Evolutionary conservation across 2,888 invertebrate genomes (phyloP), one percentile per base, ranked within the genome.

Genomic region (Apotomis betuletana): DNA sequence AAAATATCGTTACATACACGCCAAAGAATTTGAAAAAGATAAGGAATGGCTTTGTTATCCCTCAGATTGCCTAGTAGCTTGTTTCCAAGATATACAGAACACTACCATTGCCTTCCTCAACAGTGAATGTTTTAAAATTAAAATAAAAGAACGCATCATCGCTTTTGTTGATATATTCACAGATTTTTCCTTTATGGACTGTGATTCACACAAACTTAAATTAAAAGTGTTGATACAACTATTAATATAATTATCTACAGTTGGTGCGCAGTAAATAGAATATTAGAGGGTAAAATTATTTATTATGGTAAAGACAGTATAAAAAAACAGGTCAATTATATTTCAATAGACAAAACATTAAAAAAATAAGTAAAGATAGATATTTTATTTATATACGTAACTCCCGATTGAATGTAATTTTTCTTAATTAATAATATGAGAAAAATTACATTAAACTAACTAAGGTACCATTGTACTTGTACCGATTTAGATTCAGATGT

Each of bases 191-290:
- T 62, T 62, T 36, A 55, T 55, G 36, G 38, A 51, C 6, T 62
- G 62, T 8, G n/a, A n/a, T 3, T 52, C 0, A 0, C 62, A 51
- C 12, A 62, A 36, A 52, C 27, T 27, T 27, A 27, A 27, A 27
- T 27, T 27, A 1, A 27, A 27, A 27, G 0, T 65, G 1, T 57
- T 4, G 38, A 73, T 12, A 55, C 15, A 12, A 61, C 64, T 36
- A 44, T 75, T 5, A 75, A 74, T 62, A 61, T 74, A 57, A 51
- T 74, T 49, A 75, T 76, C 57, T 73, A 73, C 54, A 76, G 74
- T 69, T 76, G 75, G 75, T 76, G 76, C 57, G 46, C 69, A 3
- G 46, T 76, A 8, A 76, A 74, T 57, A 60, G 71, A 52, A 76
- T 76, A 38, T 67, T 76, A 51, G 12, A 51, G 10, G 75, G 75